Conservation (phyloP, 2,797 vertebrate species). For the Spatula versicolor region DNA sequence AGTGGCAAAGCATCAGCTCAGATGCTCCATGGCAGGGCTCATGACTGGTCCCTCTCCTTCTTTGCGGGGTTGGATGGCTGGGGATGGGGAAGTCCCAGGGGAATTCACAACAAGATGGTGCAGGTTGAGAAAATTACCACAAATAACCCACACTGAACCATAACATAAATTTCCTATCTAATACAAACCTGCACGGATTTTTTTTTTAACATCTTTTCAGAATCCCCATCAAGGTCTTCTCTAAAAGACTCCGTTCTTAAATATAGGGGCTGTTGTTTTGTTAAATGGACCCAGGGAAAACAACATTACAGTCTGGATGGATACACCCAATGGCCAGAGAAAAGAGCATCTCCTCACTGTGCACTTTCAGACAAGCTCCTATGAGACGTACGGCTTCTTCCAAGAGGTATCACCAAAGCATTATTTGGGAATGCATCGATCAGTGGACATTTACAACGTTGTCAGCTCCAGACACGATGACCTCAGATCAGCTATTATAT, state of each 20-base stretch:
- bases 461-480: conserved; percentile 10
- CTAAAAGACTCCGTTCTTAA: neutral
- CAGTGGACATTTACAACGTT: neutral
- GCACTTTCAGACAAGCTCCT: neutral
- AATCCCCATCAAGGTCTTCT: neutral
- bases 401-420: neutral
- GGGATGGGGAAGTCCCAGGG: neutral
- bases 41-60: neutral
- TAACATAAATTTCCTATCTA: neutral
- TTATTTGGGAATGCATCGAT: neutral
- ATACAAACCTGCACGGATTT: neutral
- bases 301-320: neutral
- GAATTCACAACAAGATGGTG: neutral
- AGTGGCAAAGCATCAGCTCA: neutral
- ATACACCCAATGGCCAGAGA: neutral
- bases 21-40: neutral
- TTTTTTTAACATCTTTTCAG: neutral
- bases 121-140: neutral
- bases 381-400: neutral
- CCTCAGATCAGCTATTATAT: conserved; percentile 16
- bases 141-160: neutral
- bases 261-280: neutral
- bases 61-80: neutral
- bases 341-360: neutral
- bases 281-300: neutral